Evolutionary conservation across 1,140 invertebrate species (phyloP).

Genomic region (Riptortus pedestris): DNA sequence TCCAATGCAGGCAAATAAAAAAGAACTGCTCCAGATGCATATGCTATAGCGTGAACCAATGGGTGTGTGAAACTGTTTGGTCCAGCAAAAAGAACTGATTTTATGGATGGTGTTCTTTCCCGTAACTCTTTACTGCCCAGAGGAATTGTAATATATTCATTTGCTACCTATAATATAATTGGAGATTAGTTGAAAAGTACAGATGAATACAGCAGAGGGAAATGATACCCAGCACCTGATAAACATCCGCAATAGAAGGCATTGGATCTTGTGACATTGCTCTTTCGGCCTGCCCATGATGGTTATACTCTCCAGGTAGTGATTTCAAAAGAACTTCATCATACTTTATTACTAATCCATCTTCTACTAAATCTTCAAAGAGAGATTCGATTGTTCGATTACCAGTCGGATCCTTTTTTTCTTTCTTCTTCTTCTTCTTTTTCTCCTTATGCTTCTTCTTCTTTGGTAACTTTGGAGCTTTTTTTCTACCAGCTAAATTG

Average conservation of each 20-base stretch:
- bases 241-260: not conserved
- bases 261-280: not conserved
- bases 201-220: too few relatives aligned
- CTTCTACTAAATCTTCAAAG: not conserved
- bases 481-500: too few relatives aligned
- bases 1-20: conserved; percentile 51
- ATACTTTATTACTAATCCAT: not conserved
- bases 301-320: not conserved
- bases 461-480: not conserved
- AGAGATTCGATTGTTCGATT: conserved; percentile 33
- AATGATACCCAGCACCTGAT: not conserved
- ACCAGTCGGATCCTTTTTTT: conserved; percentile 45
- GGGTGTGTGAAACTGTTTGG: conserved; percentile 46
- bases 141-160: conserved; percentile 54
- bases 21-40: conserved; percentile 47
- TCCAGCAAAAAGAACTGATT: conserved; percentile 50
- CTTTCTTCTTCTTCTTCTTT: conserved; percentile 39
- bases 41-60: conserved; percentile 48
- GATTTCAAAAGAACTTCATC: not conserved
- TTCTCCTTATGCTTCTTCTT: conserved; percentile 39
- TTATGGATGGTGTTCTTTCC: conserved; percentile 44
- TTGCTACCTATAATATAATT: conserved; percentile 43
- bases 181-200: too few relatives aligned
- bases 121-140: conserved; percentile 45
- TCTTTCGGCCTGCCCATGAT: not conserved